phyloP scores from a whole-genome alignment of 2,888 invertebrate genomes.

The Drosophila affinis region DNA sequence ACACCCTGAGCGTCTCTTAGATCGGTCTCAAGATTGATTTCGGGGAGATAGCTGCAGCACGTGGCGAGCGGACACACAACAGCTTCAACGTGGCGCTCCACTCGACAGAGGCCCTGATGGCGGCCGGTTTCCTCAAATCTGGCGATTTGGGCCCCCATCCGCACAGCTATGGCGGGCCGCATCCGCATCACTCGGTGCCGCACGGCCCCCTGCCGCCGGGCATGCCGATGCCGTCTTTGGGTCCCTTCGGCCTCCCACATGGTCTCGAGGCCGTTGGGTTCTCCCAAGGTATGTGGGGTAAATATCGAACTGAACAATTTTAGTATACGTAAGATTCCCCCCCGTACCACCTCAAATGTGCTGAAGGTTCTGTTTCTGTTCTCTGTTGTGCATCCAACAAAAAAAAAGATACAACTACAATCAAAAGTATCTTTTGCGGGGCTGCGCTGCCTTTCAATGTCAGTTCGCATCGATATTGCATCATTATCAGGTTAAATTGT shows the following conservation, averaged over 20 bases:
- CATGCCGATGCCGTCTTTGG: constrained; percentile 84
- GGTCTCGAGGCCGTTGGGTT: constrained; percentile 84
- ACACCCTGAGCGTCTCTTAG: neutral
- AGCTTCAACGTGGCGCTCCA: constrained; percentile 84
- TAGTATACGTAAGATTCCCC: neutral
- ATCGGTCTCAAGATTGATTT: constrained; percentile 1
- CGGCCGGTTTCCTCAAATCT: constrained; percentile 84
- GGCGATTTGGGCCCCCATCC: constrained; percentile 84
- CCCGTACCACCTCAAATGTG: constrained; percentile 46
- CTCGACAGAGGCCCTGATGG: constrained; percentile 84
- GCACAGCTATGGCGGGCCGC: constrained; percentile 84
- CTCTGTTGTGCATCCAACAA: neutral
- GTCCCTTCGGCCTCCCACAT: constrained; percentile 84
- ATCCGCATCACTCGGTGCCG: constrained; percentile 83
- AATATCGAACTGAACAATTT: constrained; percentile 75
- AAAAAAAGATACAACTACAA: neutral
- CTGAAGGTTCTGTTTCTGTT: constrained; percentile 53
- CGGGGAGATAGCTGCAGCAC: constrained; percentile 3
- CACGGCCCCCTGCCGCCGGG: constrained; percentile 84
- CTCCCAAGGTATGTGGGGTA: constrained; percentile 85
- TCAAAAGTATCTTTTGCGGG: neutral
- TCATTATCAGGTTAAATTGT: constrained; percentile 84
- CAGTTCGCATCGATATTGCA: constrained; percentile 79
- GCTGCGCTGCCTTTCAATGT: constrained; percentile 66
- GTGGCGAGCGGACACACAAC: constrained; percentile 8